Evolutionary conservation across 35 echinoderm and acorn worm genomes (phyloP), one percentile per base, ranked within the genome.

Genomic region (Antedon bifida): DNA sequence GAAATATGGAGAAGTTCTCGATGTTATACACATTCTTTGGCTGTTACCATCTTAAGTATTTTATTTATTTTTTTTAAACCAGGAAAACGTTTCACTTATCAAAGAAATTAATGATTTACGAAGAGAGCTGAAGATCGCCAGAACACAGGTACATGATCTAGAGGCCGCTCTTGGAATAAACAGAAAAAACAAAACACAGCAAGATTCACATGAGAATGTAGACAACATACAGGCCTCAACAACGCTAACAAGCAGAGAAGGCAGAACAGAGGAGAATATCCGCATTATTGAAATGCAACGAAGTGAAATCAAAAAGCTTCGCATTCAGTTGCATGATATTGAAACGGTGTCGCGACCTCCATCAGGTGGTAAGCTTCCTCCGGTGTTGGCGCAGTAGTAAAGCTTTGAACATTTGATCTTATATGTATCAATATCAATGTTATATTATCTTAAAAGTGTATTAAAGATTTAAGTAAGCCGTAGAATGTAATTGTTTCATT

Each of bases 71-170:
- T 42, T 14, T 14, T 42, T 42, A n/a, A 7, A 7, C 38, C 88
- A 99, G 95, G 95, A 93, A 87, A 99, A 92, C 83, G 90, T 99
- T 30, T 99, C 95, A 26, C 85, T 99, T 14, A 92, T 99, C 85
- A 99, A 99, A 55, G 95, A 97, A 82, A 99, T 99, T 76, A 99
- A 97, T 77, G 95, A 99, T 77, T 80, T 99, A 35, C 74, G 94
- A n/a, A 42, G 95, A 36, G 95, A 97, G 75, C 88, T 99, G 51
- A 99, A 99, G 79, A 93, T 93, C 31, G 90, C 95, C 17, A 85
- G 95, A 34, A 99, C 91, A 32, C 95, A 92, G 64, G 95, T 99
- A 56, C 95, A 97, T 33, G 95, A 99, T 46, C 73, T 99, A n/a
- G 95, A 99, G 56, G 95, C 95, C 0, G 91, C 95, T 75, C 86